These are phyloP conservation scores for Thunnus albacares DNA, from an alignment of 2,797 vertebrate genomes.

Conservation along the genomic window DNA sequence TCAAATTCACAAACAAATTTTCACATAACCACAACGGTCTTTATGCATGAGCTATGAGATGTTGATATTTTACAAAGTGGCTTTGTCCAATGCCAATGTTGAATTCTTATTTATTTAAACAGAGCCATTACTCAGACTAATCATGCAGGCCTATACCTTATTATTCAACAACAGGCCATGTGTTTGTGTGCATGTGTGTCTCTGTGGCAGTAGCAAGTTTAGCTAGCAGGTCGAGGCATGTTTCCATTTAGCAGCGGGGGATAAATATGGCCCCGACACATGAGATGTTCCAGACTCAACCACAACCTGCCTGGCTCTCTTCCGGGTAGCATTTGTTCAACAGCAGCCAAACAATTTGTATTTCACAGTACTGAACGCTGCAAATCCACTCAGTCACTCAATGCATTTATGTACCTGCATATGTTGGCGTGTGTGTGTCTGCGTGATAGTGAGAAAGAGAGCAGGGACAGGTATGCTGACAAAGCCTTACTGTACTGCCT, in stretches of 20 bases:
- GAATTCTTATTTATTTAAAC: constrained; percentile 52
- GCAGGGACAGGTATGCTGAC: constrained; percentile 41
- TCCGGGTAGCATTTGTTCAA: constrained; percentile 75
- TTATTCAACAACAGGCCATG: constrained; percentile 43
- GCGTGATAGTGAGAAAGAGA: constrained; percentile 21
- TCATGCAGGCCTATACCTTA: constrained; percentile 31
- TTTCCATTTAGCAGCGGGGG: constrained; percentile 74
- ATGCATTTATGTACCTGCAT: constrained; percentile 26
- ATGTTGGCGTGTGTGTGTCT: constrained; percentile 7
- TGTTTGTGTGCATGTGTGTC: constrained; percentile 30
- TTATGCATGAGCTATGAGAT: neutral
- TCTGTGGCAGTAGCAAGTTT: constrained; percentile 61
- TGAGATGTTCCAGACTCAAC: constrained; percentile 80
- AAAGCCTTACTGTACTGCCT: constrained; percentile 55
- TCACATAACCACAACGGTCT: constrained; percentile 9
- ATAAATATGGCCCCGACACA: constrained; percentile 82
- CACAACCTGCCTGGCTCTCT: constrained; percentile 73
- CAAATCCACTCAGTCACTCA: constrained; percentile 68
- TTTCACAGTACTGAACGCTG: constrained; percentile 63
- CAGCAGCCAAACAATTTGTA: constrained; percentile 77
- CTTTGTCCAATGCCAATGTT: constrained; percentile 26
- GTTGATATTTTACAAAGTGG: constrained; percentile 31
- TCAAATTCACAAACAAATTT: constrained; percentile 10
- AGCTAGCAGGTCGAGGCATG: constrained; percentile 74
- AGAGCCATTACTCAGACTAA: constrained; percentile 45